Evolutionary conservation across 2,888 invertebrate genomes (phyloP), one percentile per base, ranked within the genome.

Genomic region (Platycheirus rosarum): DNA sequence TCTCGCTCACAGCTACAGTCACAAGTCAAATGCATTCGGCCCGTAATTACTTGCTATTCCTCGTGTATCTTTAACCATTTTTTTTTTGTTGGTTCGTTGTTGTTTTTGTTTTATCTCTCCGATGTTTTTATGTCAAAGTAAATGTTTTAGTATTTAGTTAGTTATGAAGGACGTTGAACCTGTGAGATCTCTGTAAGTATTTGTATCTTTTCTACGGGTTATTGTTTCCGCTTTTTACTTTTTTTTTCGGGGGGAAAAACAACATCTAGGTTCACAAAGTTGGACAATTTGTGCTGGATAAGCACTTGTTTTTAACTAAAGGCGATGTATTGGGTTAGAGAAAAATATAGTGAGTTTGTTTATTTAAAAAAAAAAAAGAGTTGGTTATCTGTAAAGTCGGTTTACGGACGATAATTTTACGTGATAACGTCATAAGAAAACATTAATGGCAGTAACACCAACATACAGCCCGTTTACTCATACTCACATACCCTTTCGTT

Each of bases 181-280:
- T 63, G 18, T 3, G 16, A 40, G 23, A n/a, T 37, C 13, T 44
- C 0, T 8, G 11, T 14, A 14, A 9, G 23, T 13, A 11, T 48
- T 20, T 49, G 48, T 63, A 49, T 35, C 14, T 63, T 75, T 49
- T 55, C 7, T 40, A 14, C 7, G 37, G 40, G 55, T 63, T 79
- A 79, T 74, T 68, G 69, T 79, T 79, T 69, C 63, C 79, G 68
- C 49, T 70, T 60, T 48, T 65, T 4, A 6, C 8, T 32, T 13
- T 37, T 20, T 55, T 55, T 20, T 37, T 5, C 7, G 35, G n/a
- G 8, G 1, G 3, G 40, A 23, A 57, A 11, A 42, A 29, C 44
- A 42, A 5, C 35, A 49, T 23, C 16, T 57, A 9, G 44, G 46
- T 37, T 48, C 48, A n/a, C n/a, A 42, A 44, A 60, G 18, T 62